Percentiles rank a stretch among this genome's conserved stretches.
phyloP scores from a whole-genome alignment of 2,888 invertebrate species.

The Phengaris arion region DNA sequence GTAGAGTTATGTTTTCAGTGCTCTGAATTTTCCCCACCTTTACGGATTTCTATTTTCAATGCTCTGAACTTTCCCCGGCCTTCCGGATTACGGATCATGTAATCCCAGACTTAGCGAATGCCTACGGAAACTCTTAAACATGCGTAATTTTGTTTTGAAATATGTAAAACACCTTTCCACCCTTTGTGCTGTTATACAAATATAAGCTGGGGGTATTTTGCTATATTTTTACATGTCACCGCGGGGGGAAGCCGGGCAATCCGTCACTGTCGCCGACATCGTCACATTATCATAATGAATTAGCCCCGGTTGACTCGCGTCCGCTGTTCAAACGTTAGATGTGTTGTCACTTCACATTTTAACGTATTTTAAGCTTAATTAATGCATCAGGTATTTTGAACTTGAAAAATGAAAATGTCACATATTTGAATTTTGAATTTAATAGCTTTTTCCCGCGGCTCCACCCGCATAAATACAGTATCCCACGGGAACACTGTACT shows the following conservation, averaged over 20 bases:
- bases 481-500: too few relatives aligned
- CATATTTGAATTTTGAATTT: too few relatives aligned
- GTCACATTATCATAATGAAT: conserved; percentile 77
- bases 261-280: conserved; percentile 71
- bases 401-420: not conserved
- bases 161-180: not conserved
- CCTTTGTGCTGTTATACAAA: not conserved
- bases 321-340: conserved; percentile 37
- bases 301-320: conserved; percentile 50
- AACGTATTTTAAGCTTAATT: not conserved
- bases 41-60: too few relatives aligned
- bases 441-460: too few relatives aligned
- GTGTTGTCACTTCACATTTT: conserved; percentile 19
- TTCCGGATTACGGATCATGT: too few relatives aligned
- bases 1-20: too few relatives aligned
- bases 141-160: not conserved
- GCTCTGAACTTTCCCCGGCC: too few relatives aligned
- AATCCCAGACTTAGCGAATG: too few relatives aligned
- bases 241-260: conserved; percentile 53
- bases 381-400: not conserved
- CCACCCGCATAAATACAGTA: too few relatives aligned
- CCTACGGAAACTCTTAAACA: not conserved
- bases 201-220: not conserved
- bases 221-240: conserved; percentile 39
- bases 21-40: too few relatives aligned